Conservation (phyloP, 2,113 vertebrate genomes). For the Acanthisitta chloris region DNA sequence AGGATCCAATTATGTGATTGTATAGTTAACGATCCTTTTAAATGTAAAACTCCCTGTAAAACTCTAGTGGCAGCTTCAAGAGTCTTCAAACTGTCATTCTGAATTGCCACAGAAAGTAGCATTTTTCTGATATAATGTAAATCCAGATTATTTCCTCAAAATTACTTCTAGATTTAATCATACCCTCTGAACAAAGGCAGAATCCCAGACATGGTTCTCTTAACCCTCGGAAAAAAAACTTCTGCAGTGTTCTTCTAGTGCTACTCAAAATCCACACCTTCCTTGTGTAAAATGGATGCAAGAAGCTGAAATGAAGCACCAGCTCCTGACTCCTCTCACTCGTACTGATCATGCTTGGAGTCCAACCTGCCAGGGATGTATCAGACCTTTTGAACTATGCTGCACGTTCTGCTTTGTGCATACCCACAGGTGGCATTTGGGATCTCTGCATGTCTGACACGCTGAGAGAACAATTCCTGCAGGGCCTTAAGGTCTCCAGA, state of each 20-base stretch:
- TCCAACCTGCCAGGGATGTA: not conserved
- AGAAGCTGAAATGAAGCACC: not conserved
- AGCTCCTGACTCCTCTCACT: not conserved
- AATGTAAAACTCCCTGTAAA: not conserved
- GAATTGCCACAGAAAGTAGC: not conserved
- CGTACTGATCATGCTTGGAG: not conserved
- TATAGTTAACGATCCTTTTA: not conserved
- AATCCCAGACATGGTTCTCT: not conserved
- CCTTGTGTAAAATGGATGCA: not conserved
- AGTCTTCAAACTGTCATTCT: not conserved
- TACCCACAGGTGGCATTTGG: not conserved
- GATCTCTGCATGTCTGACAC: not conserved
- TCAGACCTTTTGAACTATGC: not conserved
- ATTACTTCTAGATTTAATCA: too few species aligned
- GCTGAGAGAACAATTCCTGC: not conserved
- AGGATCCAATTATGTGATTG: not conserved
- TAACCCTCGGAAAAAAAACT: not conserved
- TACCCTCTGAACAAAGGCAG: not conserved
- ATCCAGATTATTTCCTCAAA: not conserved
- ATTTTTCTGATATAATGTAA: not conserved
- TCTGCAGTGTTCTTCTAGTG: not conserved
- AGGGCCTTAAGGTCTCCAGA: not conserved
- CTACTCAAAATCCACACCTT: not conserved
- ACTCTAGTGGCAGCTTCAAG: not conserved
- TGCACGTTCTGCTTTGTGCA: not conserved